Evolutionary conservation across 2,888 invertebrate species (phyloP), one percentile per base, ranked within the genome.

Genomic region (Ormia ochracea): DNA sequence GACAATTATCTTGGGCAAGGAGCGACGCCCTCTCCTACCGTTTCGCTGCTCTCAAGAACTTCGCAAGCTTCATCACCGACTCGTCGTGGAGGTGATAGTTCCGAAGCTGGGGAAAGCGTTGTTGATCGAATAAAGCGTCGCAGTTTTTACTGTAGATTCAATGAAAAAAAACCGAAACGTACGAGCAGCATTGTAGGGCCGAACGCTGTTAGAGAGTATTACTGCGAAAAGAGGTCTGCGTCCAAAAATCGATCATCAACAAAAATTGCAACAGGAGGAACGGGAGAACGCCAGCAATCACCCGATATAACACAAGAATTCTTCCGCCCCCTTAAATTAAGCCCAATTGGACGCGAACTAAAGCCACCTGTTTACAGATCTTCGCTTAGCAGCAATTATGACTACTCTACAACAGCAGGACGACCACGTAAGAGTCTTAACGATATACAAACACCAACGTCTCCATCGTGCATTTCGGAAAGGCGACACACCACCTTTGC

Each of bases 141-240:
- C 88, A 96, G 96, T 88, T 97, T 96, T 90, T 97, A 96, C 87
- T 93, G 95, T 12, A 91, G 96, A 83, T 97, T 97, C 87, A 96
- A 97, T 87, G 96, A 96, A 86, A 93, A 95, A 87, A 94, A 94
- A 85, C 92, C 92, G 82, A 91, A 93, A 77, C 91, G 94, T 81
- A 94, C 93, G 85, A 93, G 93, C 84, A 93, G 91, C 83, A 90
- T 94, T 82, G 93, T 93, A 9, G 93, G 93, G 17, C 92, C 93
- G 6, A 85, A 86, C 6, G 92, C 92, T 5, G 92, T 92, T 9
- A 88, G 91, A 3, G 93, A 93, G 80, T 93, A 93, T 63, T 90
- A 90, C 70, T 86, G 90, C 2, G 89, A 90, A 61, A 87, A 88
- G 28, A 85, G 85, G 63, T 84, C 86, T 23, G 83, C 83, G 4